These are phyloP conservation scores for Rhagonycha fulva DNA, from an alignment of 2,888 invertebrate genomes.

Conservation along the genomic window DNA sequence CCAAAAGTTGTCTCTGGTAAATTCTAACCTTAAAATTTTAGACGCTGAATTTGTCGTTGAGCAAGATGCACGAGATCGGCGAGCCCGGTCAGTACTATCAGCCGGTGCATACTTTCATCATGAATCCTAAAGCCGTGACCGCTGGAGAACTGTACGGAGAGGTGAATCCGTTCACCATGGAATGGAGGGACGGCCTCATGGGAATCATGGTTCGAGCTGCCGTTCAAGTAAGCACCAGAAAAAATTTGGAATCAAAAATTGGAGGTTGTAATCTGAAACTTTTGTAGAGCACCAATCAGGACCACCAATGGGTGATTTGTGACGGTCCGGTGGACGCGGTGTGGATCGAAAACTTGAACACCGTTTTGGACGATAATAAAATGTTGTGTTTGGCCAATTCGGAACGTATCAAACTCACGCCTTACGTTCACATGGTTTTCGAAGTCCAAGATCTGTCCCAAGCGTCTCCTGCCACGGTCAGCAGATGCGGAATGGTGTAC, in stretches of 20 bases:
- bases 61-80: conserved; percentile 65
- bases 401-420: conserved; percentile 86
- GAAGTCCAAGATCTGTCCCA: conserved; percentile 85
- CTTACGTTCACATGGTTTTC: conserved; percentile 89
- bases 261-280: neutral
- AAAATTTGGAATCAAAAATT: neutral
- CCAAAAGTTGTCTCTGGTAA: neutral
- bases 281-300: conserved; percentile 58
- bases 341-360: conserved; percentile 95
- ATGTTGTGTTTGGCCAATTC: conserved; percentile 92
- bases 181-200: conserved; percentile 90
- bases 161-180: conserved; percentile 80
- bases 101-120: conserved; percentile 74
- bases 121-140: conserved; percentile 88
- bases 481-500: conserved; percentile 87
- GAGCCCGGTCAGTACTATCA: conserved; percentile 67
- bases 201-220: conserved; percentile 67
- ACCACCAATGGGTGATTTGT: conserved; percentile 91
- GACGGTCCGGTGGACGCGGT: conserved; percentile 92
- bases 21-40: conserved; percentile 48
- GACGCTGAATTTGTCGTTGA: conserved; percentile 73
- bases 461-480: conserved; percentile 90
- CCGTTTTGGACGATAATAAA: conserved; percentile 91
- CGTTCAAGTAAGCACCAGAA: conserved; percentile 56
- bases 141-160: conserved; percentile 90